Evolutionary conservation across 2,888 invertebrate genomes (phyloP), one percentile per base, ranked within the genome.

Genomic region (Drosophila anomelani): DNA sequence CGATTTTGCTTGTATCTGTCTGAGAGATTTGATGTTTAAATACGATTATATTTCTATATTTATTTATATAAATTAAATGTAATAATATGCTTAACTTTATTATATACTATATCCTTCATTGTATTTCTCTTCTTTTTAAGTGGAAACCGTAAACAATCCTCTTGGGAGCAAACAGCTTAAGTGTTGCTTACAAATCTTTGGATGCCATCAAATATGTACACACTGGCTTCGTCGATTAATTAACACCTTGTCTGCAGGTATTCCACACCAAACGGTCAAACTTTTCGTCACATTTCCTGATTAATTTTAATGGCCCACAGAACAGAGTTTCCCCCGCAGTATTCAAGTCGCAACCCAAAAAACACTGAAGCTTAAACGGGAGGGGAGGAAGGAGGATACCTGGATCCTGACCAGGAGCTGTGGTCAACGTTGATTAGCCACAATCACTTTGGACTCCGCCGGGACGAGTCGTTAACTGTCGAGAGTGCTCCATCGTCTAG

Each of bases 271-370:
- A 43, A 54, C 4, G 62, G 43, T 49, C 62, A 80, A 71, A 83
- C 58, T 86, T 85, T 85, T 85, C 86, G 76, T 76, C 88, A 86
- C 84, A 80, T 83, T 64, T 72, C 79, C 75, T 86, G 81, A 83
- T 88, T 85, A 80, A 88, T 86, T 85, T 83, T 75, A 88, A 83
- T 86, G 84, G 73, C 62, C 67, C 74, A 83, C 83, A 78, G 82
- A 73, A 69, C 72, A 61, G 60, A 74, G 69, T 59, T 57, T 47
- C 23, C 56, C 51, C 59, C 20, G 23, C 6, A 59, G 51, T 53
- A 12, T 58, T 49, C 38, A 23, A 53, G 41, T 34, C 23, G 36
- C 17, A 38, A 32, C 59, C 32, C 23, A 41, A 36, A 43, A 36
- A 36, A n/a, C 44, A 58, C 47, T 15, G 43, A 12, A 34, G 26